Evolutionary conservation across 1,140 invertebrate species (phyloP).

Genomic region (Condylostylus longicornis): DNA sequence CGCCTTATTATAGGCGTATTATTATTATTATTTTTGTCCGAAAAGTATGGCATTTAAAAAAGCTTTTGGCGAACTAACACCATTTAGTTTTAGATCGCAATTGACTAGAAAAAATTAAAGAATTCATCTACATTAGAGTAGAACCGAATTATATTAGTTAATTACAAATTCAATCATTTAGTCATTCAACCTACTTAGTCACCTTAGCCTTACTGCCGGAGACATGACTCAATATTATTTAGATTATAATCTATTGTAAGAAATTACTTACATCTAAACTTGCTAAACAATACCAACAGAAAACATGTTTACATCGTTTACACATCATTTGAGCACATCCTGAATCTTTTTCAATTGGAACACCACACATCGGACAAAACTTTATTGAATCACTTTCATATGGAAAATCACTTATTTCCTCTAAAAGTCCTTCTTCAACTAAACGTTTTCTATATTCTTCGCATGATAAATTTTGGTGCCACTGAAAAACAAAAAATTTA

Average conservation of each 20-base stretch:
- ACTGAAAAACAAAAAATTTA: conserved; percentile 34
- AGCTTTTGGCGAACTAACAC: too few species aligned
- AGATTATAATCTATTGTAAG: background rate
- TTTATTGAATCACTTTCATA: conserved; percentile 87
- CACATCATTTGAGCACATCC: conserved; percentile 99
- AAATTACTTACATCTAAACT: conserved; percentile 79
- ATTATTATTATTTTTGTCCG: too few species aligned
- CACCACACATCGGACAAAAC: conserved; percentile 87
- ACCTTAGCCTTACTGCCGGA: too few species aligned
- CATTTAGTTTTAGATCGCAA: too few species aligned
- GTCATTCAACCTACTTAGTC: background rate
- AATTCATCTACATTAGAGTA: too few species aligned
- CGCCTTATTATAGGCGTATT: too few species aligned
- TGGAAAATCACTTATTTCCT: conserved; percentile 49
- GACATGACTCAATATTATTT: background rate
- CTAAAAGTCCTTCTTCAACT: conserved; percentile 36
- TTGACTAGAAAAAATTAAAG: too few species aligned
- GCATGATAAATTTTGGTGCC: conserved; percentile 44
- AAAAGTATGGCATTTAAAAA: too few species aligned
- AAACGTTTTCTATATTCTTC: conserved; percentile 36
- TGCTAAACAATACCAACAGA: conserved; percentile 95
- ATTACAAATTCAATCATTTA: background rate
- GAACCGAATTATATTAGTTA: conserved; percentile 24
- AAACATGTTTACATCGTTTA: conserved; percentile 93
- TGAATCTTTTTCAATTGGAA: conserved; percentile 93